Evolutionary conservation across 2,888 invertebrate genomes (phyloP).

Genomic region (Agrochola lota): DNA sequence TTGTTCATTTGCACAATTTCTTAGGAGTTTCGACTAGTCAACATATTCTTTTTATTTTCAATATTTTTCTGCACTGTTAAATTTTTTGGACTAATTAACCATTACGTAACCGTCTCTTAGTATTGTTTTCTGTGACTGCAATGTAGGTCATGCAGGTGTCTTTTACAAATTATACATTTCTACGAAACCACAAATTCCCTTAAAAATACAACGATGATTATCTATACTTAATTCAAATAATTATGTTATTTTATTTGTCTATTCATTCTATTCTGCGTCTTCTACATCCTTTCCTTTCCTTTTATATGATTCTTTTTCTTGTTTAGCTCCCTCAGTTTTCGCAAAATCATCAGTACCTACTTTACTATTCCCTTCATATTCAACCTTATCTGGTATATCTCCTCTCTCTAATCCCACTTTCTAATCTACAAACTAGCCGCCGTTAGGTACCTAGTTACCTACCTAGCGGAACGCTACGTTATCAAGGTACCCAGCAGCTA

Average conservation of each 20-base stretch:
- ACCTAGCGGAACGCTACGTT: constrained; percentile 37
- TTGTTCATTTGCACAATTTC: not conserved
- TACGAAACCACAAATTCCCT: not conserved
- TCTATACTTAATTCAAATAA: not conserved
- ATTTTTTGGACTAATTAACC: not conserved
- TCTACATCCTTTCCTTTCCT: not conserved
- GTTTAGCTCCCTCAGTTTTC: too few species aligned
- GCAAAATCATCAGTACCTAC: not conserved
- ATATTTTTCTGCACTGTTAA: not conserved
- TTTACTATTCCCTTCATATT: not conserved
- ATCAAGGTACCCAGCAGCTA: constrained; percentile 36
- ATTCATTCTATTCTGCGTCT: too few species aligned
- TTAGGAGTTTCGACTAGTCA: not conserved
- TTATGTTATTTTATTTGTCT: not conserved
- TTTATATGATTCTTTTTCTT: too few species aligned
- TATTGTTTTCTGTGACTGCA: not conserved
- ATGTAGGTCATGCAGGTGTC: not conserved
- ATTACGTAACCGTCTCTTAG: not conserved
- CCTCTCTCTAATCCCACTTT: not conserved
- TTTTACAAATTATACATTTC: not conserved
- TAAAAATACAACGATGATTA: too few species aligned
- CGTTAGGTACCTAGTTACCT: not conserved
- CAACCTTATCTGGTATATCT: constrained; percentile 1
- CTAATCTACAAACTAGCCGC: constrained; percentile 19
- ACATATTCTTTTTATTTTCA: not conserved